A percentile compares a stretch with the other conserved stretches of the same genome.
phyloP scores from a whole-genome alignment of 2,797 vertebrate genomes.

The Cuculus canorus region DNA sequence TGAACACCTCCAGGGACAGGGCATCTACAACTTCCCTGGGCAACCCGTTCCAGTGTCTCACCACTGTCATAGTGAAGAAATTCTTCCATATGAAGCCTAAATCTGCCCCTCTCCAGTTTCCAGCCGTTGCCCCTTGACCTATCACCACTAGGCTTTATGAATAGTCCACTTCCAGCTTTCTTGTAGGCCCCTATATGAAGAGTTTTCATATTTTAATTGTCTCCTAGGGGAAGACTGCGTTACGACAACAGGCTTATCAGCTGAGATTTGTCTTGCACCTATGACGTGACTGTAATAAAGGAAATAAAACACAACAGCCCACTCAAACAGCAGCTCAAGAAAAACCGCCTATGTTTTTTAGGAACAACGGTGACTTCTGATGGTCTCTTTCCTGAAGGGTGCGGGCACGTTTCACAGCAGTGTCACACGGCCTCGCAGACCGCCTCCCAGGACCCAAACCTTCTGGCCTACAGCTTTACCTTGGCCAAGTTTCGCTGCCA shows the following conservation, averaged over 20 bases:
- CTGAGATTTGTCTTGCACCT: background rate
- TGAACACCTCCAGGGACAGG: no score
- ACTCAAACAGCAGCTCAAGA: background rate
- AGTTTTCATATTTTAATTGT: background rate
- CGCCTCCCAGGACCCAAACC: accelerated
- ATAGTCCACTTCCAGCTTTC: no score
- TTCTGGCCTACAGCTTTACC: no score
- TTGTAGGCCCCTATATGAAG: no score
- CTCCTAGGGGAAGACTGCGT: background rate
- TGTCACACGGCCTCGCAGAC: accelerated
- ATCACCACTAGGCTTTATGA: no score
- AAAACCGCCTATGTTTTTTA: background rate
- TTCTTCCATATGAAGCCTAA: no score
- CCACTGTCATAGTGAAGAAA: no score
- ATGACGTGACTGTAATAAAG: background rate
- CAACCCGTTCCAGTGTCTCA: no score
- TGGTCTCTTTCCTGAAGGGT: accelerated
- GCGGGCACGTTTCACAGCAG: accelerated
- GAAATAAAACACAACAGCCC: background rate
- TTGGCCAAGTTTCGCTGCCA: background rate
- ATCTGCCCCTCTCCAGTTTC: no score
- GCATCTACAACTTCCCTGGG: no score
- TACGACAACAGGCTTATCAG: accelerated
- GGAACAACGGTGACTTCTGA: background rate
- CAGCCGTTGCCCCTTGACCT: no score